Percentiles rank a stretch among this genome's conserved stretches.
These are phyloP conservation scores for Grapholita molesta DNA, from an alignment of 1,140 invertebrate genomes.

Conservation along the genomic window DNA sequence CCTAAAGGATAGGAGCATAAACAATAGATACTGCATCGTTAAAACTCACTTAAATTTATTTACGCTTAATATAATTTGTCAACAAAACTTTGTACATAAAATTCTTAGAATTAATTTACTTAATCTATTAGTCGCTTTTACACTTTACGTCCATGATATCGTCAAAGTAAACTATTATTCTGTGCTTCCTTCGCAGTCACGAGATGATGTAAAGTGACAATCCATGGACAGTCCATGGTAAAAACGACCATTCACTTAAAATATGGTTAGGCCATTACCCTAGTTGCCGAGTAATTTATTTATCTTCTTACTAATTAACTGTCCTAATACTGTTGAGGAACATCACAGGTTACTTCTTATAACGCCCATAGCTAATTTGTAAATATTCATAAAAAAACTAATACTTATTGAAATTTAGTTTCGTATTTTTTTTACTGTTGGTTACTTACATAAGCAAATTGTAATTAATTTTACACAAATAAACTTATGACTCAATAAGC, in stretches of 20 bases:
- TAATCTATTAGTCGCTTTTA: too few species aligned
- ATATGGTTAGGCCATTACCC: conserved; percentile 20
- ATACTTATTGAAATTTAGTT: too few species aligned
- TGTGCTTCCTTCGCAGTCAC: too few species aligned
- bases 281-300: conserved; percentile 14
- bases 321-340: conserved; percentile 64
- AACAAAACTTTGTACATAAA: conserved; percentile 59
- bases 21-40: background rate
- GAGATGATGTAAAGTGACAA: too few species aligned
- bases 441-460: too few species aligned
- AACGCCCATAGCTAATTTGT: background rate
- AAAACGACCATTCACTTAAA: too few species aligned
- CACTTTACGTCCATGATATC: too few species aligned
- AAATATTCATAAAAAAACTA: background rate
- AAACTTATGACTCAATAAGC: too few species aligned
- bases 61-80: conserved; percentile 36
- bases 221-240: too few species aligned
- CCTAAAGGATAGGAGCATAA: background rate
- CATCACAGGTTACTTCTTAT: conserved; percentile 54
- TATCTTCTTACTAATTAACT: conserved; percentile 32
- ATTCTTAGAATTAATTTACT: conserved; percentile 29
- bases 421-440: too few species aligned
- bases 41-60: conserved; percentile 33
- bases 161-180: too few species aligned
- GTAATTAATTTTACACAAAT: too few species aligned